Base-by-base conservation (phyloP, 2,888 invertebrate genomes). In the Athalia rosae region DNA sequence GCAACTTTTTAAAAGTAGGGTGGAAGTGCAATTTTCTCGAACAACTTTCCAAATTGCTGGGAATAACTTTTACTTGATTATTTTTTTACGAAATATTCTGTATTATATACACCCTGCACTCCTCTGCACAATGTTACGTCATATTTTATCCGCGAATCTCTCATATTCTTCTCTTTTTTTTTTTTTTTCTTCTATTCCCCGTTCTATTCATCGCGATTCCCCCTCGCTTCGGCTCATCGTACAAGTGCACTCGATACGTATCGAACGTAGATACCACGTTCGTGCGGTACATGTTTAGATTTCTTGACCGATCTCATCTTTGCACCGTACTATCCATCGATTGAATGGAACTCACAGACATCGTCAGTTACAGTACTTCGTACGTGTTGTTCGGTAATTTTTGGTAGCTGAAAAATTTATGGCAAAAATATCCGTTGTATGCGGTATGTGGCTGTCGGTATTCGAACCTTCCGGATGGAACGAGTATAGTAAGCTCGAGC, bases 11-110 rank as follows among this genome's bases (percentile, higher is more conserved):
- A 83, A 83, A 83, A 85, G 82, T 82, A 81, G 81, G 81, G 64
- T 83, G 81, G 83, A 85, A 84, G 83, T 83, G 85, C 86, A 85
- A 86, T 86, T 85, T 85, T 83, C 84, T 82, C 79, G 80, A 81
- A 85, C 83, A 84, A 83, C 84, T 83, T 84, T 84, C 84, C 63
- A 81, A 84, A 63, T 66, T 64, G 63, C 76, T 50, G 56, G 64
- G 76, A 64, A 66, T 66, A 63, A 76, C 61, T 76, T 76, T 64
- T 63, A 76, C 76, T 56, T 76, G 63, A 66, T 64, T 64, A 76
- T 59, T 43, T 63, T 62, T 76, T 76, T 15, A 11, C 58, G 50
- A 74, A 74, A 74, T 74, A 74, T 74, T 74, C 59, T 45, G 28
- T 28, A 28, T 28, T 28, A 28, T 28, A 71, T 59, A 71, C 58